These are phyloP conservation scores for Leucosticte australis DNA, from an alignment of 2,113 vertebrate species.

Conservation along the genomic window DNA sequence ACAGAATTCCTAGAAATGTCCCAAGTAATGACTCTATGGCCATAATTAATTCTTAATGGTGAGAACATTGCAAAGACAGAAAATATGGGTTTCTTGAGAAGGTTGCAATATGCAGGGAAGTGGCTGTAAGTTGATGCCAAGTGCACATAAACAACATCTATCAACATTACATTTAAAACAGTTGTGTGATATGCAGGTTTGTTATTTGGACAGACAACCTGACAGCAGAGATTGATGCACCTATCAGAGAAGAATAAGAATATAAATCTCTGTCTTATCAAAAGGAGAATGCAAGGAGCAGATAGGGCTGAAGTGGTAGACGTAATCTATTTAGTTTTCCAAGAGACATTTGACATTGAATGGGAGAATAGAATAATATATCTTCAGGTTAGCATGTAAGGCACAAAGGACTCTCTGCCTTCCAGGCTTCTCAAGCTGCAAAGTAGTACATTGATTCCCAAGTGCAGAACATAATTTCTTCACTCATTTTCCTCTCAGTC, in stretches of 20 bases:
- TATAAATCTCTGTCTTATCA: constrained; percentile 71
- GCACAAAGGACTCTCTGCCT: background rate
- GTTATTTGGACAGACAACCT: constrained; percentile 44
- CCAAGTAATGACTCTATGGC: background rate
- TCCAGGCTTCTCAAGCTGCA: background rate
- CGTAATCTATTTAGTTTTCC: constrained; percentile 62
- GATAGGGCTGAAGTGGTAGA: constrained; percentile 46
- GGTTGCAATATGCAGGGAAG: background rate
- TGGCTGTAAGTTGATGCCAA: constrained; percentile 36
- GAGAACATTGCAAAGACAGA: background rate
- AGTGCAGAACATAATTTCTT: background rate
- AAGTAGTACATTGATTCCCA: background rate
- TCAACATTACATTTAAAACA: constrained; percentile 67
- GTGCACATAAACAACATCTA: constrained; percentile 60
- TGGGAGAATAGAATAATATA: constrained; percentile 37
- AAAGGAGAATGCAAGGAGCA: constrained; percentile 45
- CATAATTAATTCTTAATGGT: background rate
- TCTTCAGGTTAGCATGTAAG: constrained; percentile 19
- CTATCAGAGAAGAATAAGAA: constrained; percentile 60
- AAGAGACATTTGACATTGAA: constrained; percentile 52
- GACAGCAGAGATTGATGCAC: constrained; percentile 67
- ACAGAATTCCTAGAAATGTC: background rate
- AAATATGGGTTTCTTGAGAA: background rate
- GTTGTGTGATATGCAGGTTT: constrained; percentile 64
- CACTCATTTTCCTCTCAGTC: background rate